phyloP scores from a whole-genome alignment of 2,888 invertebrate species.

The Lithophane leautieri region DNA sequence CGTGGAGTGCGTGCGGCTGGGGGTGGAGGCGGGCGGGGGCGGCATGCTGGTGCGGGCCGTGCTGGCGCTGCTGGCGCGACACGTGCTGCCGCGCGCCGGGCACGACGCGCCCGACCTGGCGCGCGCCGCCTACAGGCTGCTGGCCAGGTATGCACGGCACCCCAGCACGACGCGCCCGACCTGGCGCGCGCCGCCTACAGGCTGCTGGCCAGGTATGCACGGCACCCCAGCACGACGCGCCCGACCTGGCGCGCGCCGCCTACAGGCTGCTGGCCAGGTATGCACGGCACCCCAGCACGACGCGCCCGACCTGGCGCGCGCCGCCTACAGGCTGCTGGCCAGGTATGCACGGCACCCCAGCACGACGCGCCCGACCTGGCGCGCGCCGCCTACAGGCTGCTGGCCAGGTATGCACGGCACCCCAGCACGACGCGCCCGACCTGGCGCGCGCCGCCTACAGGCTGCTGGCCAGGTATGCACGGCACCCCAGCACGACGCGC shows the following conservation, averaged over 20 bases:
- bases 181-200: background rate
- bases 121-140: conserved; percentile 83
- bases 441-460: conserved; percentile 83
- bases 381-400: conserved; percentile 56
- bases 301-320: background rate
- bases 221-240: background rate
- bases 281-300: background rate
- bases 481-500: conserved; percentile 23
- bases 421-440: conserved; percentile 72
- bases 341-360: background rate
- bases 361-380: too few species aligned
- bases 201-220: conserved; percentile 6
- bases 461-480: conserved; percentile 77
- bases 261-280: too few species aligned
- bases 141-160: conserved; percentile 73
- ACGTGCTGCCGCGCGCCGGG: conserved; percentile 79
- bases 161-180: background rate
- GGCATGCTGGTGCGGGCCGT: conserved; percentile 85
- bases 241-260: too few species aligned
- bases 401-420: conserved; percentile 72
- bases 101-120: conserved; percentile 78
- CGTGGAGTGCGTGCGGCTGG: conserved; percentile 87
- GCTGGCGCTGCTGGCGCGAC: conserved; percentile 82
- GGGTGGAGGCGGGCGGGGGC: conserved; percentile 87
- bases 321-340: conserved; percentile 11